Base-by-base conservation (phyloP, 37 sponge, comb jelly and placozoan genomes). In the Cliona cf. orientalis region DNA sequence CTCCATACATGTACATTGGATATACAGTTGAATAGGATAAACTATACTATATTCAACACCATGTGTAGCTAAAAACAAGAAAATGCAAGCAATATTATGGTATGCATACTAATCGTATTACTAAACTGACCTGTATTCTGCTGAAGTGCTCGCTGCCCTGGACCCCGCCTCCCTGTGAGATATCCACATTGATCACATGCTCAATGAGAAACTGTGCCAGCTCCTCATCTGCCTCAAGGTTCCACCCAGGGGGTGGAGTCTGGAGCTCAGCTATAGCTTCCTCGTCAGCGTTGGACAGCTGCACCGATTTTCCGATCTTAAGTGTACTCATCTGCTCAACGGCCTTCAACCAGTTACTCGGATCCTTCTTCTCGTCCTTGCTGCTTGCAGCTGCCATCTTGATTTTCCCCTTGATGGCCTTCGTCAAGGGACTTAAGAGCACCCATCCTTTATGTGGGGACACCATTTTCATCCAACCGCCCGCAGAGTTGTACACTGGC, bases 181-280 rank as follows among this genome's bases (percentile, higher is more conserved):
- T 45, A 3, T 28, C 79, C 32, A 34, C 46, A 63, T 36, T 77
- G 32, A 31, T 29, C 22, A 38, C 75, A 34, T 80, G 38, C 69
- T 79, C 41, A n/a, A 71, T 32, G 23, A 94, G 81, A 64, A 90
- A 94, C 79, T 84, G 75, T 12, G 88, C 81, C 61, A 94, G 69
- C 42, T 90, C 91, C 38, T 87, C 87, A 83, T 94, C 95, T 1
- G 85, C 83, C 69, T 87, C 95, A 44, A 90, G 39, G 66, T 76
- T 87, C 95, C 95, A 94, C 1, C 91, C 85, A 39, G 88, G 88
- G 14, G 87, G 95, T 25, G 91, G 91, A 19, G 53, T 43, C 25
- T 45, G 70, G 38, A 94, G 78, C 66, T 58, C 41, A 0, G 34
- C 38, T 63, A 72, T 82, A 65, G 53, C 78, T 38, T 89, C 87